A percentile compares a stretch with the other conserved stretches of the same genome.
phyloP scores from a whole-genome alignment of 2,113 vertebrate genomes.

The Zapornia atra region DNA sequence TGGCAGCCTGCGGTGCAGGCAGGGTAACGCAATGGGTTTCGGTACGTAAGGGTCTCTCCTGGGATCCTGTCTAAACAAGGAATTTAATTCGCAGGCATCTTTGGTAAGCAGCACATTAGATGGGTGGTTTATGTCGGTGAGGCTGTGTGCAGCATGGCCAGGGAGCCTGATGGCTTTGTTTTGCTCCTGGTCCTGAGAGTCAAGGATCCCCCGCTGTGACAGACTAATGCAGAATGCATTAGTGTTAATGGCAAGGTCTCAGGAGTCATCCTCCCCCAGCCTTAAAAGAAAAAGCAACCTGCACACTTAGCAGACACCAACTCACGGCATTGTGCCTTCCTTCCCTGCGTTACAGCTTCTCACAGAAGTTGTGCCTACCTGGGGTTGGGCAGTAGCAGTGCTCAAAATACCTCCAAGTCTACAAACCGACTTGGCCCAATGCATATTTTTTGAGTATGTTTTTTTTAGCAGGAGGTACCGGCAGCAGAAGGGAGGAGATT shows the following conservation, averaged over 20 bases:
- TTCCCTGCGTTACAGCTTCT: rapidly evolving
- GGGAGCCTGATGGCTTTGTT: slow-evolving; percentile 12
- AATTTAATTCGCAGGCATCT: not conserved
- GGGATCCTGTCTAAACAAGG: not conserved
- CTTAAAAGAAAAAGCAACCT: not conserved
- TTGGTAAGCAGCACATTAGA: not conserved
- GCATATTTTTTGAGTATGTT: no score
- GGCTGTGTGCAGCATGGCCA: not conserved
- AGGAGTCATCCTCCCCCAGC: not conserved
- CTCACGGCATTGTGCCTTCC: rapidly evolving
- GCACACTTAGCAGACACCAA: not conserved
- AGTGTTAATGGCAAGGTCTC: not conserved
- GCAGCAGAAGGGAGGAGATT: not conserved
- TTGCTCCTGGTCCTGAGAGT: not conserved
- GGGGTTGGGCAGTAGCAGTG: not conserved
- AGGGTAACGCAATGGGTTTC: not conserved
- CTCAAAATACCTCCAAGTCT: not conserved
- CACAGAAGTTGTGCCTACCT: not conserved
- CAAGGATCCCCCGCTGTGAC: not conserved
- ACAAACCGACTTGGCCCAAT: not conserved
- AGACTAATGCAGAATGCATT: slow-evolving; percentile 19
- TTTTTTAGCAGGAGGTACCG: not conserved
- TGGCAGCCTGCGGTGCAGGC: not conserved
- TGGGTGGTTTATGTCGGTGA: not conserved
- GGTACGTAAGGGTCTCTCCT: not conserved